These are phyloP conservation scores for Drosophila pruinosa DNA, from an alignment of 1,140 invertebrate genomes.

Conservation along the genomic window DNA sequence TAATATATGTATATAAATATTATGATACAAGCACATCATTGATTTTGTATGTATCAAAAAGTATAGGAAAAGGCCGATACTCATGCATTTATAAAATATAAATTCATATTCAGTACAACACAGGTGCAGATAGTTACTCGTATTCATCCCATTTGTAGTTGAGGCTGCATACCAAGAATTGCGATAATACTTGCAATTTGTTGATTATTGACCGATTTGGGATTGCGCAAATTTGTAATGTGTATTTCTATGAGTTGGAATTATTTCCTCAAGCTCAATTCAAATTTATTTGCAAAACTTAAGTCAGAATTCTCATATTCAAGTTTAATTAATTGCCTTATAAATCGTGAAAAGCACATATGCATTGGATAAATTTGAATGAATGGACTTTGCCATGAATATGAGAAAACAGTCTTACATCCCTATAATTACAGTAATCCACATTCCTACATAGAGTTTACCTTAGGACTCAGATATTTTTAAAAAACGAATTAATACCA, in stretches of 20 bases:
- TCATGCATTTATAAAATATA: background rate
- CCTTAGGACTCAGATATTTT: slow-evolving; percentile 1
- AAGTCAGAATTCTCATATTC: background rate
- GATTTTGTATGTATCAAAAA: slow-evolving; percentile 12
- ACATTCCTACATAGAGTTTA: background rate
- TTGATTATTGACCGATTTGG: background rate
- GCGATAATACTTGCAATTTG: background rate
- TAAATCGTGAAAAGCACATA: background rate
- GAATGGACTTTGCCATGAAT: background rate
- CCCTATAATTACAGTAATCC: background rate
- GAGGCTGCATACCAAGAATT: background rate
- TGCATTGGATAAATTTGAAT: background rate
- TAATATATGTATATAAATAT: background rate
- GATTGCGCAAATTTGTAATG: background rate
- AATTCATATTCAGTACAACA: background rate
- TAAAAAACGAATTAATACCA: background rate
- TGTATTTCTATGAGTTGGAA: no score
- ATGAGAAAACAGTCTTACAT: background rate
- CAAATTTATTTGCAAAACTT: background rate
- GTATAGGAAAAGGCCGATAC: slow-evolving; percentile 15
- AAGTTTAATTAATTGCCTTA: background rate
- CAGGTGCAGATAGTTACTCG: background rate
- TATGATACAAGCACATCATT: slow-evolving; percentile 6
- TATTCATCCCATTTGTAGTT: no score
- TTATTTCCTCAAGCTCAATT: no score